Evolutionary conservation across 2,888 invertebrate species (phyloP).

Genomic region (Acronicta psi): DNA sequence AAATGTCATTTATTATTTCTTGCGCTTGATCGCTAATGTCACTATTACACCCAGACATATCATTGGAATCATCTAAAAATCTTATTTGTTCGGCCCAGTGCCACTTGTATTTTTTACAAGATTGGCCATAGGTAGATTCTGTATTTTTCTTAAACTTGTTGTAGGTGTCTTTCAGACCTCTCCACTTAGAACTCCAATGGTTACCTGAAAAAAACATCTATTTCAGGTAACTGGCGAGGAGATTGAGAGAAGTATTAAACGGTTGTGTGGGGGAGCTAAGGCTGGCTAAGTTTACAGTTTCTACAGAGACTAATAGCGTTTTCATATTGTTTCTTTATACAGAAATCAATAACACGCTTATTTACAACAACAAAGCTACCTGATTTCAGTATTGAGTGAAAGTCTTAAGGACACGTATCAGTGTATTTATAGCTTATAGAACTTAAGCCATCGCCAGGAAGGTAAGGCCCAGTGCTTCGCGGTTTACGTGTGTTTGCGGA

Average conservation of each 20-base stretch:
- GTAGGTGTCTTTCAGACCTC: constrained; percentile 14
- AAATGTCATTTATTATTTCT: background rate
- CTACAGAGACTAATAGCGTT: background rate
- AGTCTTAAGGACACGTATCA: too few relatives aligned
- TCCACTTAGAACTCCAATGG: constrained; percentile 9
- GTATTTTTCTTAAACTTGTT: constrained; percentile 7
- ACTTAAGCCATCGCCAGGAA: too few relatives aligned
- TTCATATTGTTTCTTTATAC: background rate
- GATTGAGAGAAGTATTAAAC: background rate
- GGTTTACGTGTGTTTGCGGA: too few relatives aligned
- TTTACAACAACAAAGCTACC: too few relatives aligned
- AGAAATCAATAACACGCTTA: too few relatives aligned
- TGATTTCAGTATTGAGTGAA: too few relatives aligned
- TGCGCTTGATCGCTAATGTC: constrained; percentile 1
- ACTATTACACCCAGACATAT: background rate
- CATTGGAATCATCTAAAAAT: constrained; percentile 1
- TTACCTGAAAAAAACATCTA: background rate
- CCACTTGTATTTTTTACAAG: constrained; percentile 5
- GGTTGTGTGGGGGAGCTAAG: background rate
- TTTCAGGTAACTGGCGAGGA: background rate
- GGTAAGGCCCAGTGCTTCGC: too few relatives aligned
- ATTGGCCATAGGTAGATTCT: background rate
- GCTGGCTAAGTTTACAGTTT: background rate
- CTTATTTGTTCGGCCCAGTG: constrained; percentile 4
- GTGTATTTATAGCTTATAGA: too few relatives aligned